Conservation (phyloP, 2,797 vertebrate genomes). For the Peromyscus nudipes region DNA sequence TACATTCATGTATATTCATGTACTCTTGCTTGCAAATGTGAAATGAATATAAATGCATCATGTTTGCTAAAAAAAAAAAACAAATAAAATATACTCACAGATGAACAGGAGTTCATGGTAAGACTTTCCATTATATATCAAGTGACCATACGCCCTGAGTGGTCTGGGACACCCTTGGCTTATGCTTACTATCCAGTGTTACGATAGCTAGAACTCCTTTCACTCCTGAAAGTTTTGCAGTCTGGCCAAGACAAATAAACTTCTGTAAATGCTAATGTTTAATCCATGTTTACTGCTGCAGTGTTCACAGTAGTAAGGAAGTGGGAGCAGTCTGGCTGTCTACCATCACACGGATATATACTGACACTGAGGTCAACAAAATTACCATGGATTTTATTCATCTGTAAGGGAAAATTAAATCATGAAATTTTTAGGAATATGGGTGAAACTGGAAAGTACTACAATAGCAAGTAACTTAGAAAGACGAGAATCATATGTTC, state of each 20-base stretch:
- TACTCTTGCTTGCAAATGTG: neutral
- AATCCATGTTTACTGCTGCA: neutral
- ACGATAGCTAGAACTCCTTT: neutral
- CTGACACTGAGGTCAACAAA: neutral
- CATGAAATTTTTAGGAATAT: neutral
- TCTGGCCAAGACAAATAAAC: neutral
- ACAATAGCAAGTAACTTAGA: neutral
- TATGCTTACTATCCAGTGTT: neutral
- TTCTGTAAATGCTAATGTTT: neutral
- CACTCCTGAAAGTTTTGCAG: neutral
- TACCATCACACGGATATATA: neutral
- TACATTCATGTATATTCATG: slow-evolving; percentile 21
- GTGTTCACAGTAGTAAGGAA: neutral
- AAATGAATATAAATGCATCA: slow-evolving; percentile 29
- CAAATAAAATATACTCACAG: neutral
- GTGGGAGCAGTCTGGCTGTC: neutral
- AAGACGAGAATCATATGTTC: neutral
- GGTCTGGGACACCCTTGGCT: neutral
- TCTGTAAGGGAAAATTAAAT: neutral
- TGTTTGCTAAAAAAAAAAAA: neutral
- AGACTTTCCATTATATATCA: neutral
- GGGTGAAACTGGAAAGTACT: neutral
- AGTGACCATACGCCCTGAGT: neutral
- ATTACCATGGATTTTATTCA: neutral
- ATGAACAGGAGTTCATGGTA: neutral